These are phyloP conservation scores for Triplophysa yarkandensis DNA, from an alignment of 2,797 vertebrate genomes.

Conservation along the genomic window DNA sequence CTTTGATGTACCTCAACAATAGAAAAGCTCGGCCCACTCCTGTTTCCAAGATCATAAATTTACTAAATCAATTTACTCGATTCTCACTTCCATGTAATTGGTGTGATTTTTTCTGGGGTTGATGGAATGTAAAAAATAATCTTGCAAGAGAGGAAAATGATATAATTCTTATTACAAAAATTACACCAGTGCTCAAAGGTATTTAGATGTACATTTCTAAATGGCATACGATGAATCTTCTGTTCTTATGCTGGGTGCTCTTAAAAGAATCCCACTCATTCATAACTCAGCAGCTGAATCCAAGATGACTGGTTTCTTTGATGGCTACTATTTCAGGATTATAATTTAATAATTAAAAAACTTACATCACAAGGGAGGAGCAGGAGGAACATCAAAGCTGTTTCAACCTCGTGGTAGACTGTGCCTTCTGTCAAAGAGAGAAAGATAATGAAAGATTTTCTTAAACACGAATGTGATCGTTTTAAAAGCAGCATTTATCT, in stretches of 20 bases:
- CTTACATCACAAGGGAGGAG: constrained; percentile 47
- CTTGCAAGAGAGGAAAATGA: constrained; percentile 9
- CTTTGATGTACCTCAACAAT: constrained; percentile 41
- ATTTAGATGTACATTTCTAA: constrained; percentile 45
- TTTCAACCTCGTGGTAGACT: constrained; percentile 30
- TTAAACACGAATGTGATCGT: background rate
- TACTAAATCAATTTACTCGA: constrained; percentile 26
- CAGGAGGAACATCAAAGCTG: constrained; percentile 48
- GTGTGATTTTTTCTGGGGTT: constrained; percentile 1
- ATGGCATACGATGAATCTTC: constrained; percentile 41
- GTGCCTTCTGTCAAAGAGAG: constrained; percentile 40
- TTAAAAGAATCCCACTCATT: constrained; percentile 50
- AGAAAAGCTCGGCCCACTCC: constrained; percentile 13
- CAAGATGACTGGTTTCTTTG: constrained; percentile 45
- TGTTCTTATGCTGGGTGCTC: constrained; percentile 39
- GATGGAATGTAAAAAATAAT: constrained; percentile 18
- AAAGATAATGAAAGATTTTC: constrained; percentile 19
- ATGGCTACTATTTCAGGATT: constrained; percentile 53
- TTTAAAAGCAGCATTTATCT: no score
- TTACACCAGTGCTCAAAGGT: background rate
- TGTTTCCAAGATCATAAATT: no score
- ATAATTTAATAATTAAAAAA: constrained; percentile 51
- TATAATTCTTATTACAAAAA: background rate
- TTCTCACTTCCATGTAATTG: constrained; percentile 33
- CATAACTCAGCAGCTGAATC: constrained; percentile 53